A percentile compares a stretch with the other conserved stretches of the same genome.
phyloP scores from a whole-genome alignment of 2,797 vertebrate species.

The Echiichthys vipera region DNA sequence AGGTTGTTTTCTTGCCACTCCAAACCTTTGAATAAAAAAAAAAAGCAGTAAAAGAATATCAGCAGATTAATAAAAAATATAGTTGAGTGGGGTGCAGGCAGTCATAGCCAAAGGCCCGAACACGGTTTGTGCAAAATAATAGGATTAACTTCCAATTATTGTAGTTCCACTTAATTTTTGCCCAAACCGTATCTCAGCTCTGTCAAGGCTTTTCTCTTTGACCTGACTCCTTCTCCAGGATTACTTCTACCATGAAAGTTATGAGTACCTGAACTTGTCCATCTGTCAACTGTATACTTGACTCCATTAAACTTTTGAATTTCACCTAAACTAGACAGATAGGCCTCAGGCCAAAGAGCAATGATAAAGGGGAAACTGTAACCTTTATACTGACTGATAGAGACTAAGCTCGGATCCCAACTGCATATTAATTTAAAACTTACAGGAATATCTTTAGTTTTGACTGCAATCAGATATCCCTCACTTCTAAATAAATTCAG shows the following conservation, averaged over 20 bases:
- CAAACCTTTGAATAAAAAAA: not conserved
- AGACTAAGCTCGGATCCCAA: not conserved
- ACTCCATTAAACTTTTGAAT: slow-evolving; percentile 7
- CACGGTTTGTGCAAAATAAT: slow-evolving; percentile 35
- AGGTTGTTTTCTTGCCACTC: slow-evolving; percentile 1
- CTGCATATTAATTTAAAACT: not conserved
- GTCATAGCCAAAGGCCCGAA: slow-evolving; percentile 14
- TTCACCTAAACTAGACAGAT: slow-evolving; percentile 9
- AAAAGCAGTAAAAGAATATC: not conserved
- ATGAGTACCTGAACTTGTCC: not conserved
- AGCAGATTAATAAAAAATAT: slow-evolving; percentile 10
- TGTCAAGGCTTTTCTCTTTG: slow-evolving; percentile 19
- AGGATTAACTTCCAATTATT: slow-evolving; percentile 51
- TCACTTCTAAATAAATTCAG: not conserved
- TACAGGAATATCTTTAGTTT: not conserved
- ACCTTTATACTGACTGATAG: not conserved
- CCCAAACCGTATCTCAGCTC: slow-evolving; percentile 18
- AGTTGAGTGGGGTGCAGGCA: slow-evolving; percentile 1
- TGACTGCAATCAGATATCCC: not conserved
- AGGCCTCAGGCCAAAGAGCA: not conserved
- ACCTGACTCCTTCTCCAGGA: slow-evolving; percentile 11
- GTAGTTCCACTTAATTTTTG: slow-evolving; percentile 12
- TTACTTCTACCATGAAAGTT: slow-evolving; percentile 10
- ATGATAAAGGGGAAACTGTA: not conserved
- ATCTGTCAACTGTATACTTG: not conserved